Percentiles rank a stretch among this genome's conserved stretches.
phyloP scores from a whole-genome alignment of 2,888 invertebrate species.

The Monopis laevigella region DNA sequence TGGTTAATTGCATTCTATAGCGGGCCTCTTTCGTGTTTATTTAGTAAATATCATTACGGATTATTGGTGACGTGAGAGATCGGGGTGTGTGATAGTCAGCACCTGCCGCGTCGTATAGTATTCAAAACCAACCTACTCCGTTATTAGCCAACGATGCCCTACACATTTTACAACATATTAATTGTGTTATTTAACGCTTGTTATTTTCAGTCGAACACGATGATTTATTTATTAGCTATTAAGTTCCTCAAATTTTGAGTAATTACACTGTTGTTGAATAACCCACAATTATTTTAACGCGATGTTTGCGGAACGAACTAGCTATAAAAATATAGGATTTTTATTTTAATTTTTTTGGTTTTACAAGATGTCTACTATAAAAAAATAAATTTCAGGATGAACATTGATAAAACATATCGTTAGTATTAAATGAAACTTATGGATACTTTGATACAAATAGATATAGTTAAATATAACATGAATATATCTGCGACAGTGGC shows the following conservation, averaged over 20 bases:
- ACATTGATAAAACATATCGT: too few relatives aligned
- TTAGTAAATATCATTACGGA: slow-evolving; percentile 45
- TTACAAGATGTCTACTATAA: too few relatives aligned
- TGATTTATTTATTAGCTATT: slow-evolving; percentile 27
- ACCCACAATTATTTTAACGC: neutral
- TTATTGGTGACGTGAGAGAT: slow-evolving; percentile 44
- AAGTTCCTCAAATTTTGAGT: neutral
- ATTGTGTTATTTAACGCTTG: slow-evolving; percentile 51
- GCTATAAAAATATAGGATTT: too few relatives aligned
- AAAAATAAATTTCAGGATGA: too few relatives aligned
- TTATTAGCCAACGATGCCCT: slow-evolving; percentile 43
- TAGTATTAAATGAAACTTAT: too few relatives aligned
- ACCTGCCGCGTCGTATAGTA: slow-evolving; percentile 32
- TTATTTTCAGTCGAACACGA: slow-evolving; percentile 30
- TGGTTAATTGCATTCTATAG: slow-evolving; percentile 36
- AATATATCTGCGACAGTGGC: too few relatives aligned
- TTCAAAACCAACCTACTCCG: slow-evolving; percentile 43
- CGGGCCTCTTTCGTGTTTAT: slow-evolving; percentile 39
- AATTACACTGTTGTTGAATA: neutral
- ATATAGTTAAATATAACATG: too few relatives aligned
- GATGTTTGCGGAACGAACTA: too few relatives aligned
- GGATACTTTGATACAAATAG: too few relatives aligned
- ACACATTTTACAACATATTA: slow-evolving; percentile 44
- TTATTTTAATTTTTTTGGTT: too few relatives aligned
- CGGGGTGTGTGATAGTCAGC: slow-evolving; percentile 38